Evolutionary conservation across 1,140 invertebrate genomes (phyloP).

Genomic region (Drosophila cardini): DNA sequence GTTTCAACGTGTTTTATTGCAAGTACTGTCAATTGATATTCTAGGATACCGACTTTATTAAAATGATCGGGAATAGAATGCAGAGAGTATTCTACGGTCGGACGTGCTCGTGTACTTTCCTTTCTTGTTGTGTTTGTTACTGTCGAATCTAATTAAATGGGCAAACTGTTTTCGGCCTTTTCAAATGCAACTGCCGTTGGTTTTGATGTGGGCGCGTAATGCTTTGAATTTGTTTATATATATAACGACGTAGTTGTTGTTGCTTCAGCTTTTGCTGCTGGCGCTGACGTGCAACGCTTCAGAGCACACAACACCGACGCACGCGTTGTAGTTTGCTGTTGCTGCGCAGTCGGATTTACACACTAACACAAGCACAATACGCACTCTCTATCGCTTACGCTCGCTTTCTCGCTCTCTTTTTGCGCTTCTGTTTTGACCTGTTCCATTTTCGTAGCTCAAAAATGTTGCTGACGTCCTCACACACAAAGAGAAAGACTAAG

Average conservation of each 20-base stretch:
- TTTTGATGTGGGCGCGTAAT: constrained; percentile 72
- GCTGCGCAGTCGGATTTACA: constrained; percentile 55
- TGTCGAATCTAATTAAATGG: constrained; percentile 69
- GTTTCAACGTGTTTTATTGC: too few relatives aligned
- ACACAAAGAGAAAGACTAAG: neutral
- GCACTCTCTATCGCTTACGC: constrained; percentile 39
- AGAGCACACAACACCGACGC: constrained; percentile 64
- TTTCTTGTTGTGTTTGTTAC: constrained; percentile 33
- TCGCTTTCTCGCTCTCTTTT: constrained; percentile 3
- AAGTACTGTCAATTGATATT: too few relatives aligned
- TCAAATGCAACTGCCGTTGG: constrained; percentile 41
- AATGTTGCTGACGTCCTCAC: constrained; percentile 57
- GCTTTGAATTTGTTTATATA: constrained; percentile 78
- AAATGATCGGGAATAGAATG: too few relatives aligned
- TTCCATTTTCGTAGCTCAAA: constrained; percentile 51
- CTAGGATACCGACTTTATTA: too few relatives aligned
- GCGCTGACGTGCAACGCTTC: constrained; percentile 61
- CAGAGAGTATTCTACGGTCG: too few relatives aligned
- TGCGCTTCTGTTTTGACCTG: constrained; percentile 32
- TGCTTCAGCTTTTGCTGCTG: constrained; percentile 28
- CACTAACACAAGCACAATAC: constrained; percentile 64
- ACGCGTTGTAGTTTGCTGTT: constrained; percentile 34
- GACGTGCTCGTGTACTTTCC: too few relatives aligned
- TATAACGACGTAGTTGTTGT: constrained; percentile 41
- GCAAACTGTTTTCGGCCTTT: constrained; percentile 57